Percentiles rank a stretch among this genome's conserved stretches.
Conservation (phyloP, 2,113 vertebrate genomes). For the Podilymbus podiceps region DNA sequence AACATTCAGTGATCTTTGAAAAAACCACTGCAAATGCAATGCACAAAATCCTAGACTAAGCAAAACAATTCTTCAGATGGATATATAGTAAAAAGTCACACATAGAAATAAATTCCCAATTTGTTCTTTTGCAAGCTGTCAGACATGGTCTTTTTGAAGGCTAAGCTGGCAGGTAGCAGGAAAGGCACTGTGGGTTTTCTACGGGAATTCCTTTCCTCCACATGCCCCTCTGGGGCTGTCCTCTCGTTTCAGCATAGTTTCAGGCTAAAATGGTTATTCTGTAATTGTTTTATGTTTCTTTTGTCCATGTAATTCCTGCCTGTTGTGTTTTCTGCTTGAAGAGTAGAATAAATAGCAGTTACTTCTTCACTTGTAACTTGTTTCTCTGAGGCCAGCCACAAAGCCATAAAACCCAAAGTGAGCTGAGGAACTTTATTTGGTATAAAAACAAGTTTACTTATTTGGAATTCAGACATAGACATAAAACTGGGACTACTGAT, state of each 20-base stretch:
- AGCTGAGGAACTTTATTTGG: background rate
- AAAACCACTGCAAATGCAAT: background rate
- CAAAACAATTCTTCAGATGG: background rate
- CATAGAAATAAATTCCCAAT: background rate
- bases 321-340: background rate
- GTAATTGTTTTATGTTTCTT: background rate
- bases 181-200: background rate
- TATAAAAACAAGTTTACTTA: background rate
- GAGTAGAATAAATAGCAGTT: background rate
- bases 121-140: background rate
- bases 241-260: background rate
- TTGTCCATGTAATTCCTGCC: background rate
- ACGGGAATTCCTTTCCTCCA: background rate
- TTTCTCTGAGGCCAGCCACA: background rate
- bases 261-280: background rate
- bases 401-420: background rate
- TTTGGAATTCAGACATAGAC: background rate
- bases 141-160: background rate
- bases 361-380: background rate
- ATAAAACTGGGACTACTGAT: background rate
- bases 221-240: background rate
- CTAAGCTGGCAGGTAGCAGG: background rate
- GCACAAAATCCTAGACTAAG: background rate
- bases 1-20: background rate
- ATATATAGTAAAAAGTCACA: background rate